These are phyloP conservation scores for Neoitamus cyanurus DNA, from an alignment of 2,888 invertebrate genomes.

Conservation along the genomic window DNA sequence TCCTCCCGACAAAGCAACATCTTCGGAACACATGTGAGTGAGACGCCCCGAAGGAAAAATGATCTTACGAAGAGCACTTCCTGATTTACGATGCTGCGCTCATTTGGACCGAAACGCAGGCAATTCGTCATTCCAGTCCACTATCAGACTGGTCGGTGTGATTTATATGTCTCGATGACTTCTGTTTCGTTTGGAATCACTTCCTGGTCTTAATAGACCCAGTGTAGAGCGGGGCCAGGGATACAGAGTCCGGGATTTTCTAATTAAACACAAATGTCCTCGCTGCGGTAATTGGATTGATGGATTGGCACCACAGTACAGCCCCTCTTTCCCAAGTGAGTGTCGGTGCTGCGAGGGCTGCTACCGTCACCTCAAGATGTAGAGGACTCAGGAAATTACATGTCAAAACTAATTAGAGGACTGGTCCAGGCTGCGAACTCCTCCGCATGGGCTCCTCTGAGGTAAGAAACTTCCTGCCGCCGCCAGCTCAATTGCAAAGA, in stretches of 20 bases:
- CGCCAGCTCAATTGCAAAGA: background rate
- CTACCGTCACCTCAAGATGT: background rate
- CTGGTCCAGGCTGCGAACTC: background rate
- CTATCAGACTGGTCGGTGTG: conserved; percentile 42
- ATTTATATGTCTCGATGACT: conserved; percentile 48
- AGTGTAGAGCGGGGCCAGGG: background rate
- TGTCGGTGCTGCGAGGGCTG: background rate
- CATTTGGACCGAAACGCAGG: conserved; percentile 31
- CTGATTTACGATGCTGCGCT: background rate
- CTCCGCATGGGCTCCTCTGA: background rate
- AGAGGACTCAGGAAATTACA: conserved; percentile 31
- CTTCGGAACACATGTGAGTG: conserved; percentile 22
- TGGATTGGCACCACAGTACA: conserved; percentile 6
- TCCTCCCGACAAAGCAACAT: background rate
- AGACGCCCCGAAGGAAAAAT: background rate
- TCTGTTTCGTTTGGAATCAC: conserved; percentile 30
- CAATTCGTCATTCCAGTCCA: conserved; percentile 49
- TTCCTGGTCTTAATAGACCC: conserved; percentile 19
- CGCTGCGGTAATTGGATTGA: conserved; percentile 36
- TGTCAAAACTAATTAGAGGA: conserved; percentile 37
- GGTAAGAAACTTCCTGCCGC: background rate
- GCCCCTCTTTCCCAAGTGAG: background rate
- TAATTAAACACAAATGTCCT: conserved; percentile 44
- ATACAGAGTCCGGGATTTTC: background rate
- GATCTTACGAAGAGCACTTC: background rate